Percentiles rank a stretch among this genome's conserved stretches.
Conservation (phyloP, 2,888 invertebrate genomes). For the Agriopis aurantiaria region DNA sequence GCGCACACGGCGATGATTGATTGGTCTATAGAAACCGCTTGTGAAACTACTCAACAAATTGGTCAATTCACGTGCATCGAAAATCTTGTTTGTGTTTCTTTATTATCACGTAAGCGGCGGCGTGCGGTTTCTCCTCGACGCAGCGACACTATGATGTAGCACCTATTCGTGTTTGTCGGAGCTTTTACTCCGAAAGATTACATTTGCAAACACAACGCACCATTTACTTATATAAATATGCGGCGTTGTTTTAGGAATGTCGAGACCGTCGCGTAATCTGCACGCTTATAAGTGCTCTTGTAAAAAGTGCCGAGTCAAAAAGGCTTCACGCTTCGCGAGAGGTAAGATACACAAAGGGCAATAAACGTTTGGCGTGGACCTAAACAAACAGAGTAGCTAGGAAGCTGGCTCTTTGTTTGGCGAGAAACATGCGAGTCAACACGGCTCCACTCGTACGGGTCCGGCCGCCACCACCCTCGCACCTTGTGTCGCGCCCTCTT, state of each 20-base stretch:
- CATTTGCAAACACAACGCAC: conserved; percentile 50
- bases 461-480: conserved; percentile 51
- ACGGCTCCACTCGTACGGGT: conserved; percentile 59
- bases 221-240: conserved; percentile 53
- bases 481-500: conserved; percentile 52
- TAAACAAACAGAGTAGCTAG: conserved; percentile 86
- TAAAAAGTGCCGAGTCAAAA: conserved; percentile 85
- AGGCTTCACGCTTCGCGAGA: conserved; percentile 82
- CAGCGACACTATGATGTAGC: conserved; percentile 56
- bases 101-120: conserved; percentile 64
- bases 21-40: conserved; percentile 70
- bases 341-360: conserved; percentile 84
- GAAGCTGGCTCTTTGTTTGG: conserved; percentile 84
- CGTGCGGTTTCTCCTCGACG: conserved; percentile 61
- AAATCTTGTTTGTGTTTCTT: conserved; percentile 70
- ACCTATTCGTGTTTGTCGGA: conserved; percentile 51
- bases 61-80: conserved; percentile 69
- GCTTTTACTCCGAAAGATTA: conserved; percentile 55
- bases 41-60: conserved; percentile 75
- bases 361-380: conserved; percentile 83
- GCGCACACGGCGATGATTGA: conserved; percentile 72
- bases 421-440: conserved; percentile 83
- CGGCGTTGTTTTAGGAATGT: conserved; percentile 45
- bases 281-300: conserved; percentile 78
- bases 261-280: conserved; percentile 64